Conservation (phyloP, 2,113 vertebrate species). For the Parus major region DNA sequence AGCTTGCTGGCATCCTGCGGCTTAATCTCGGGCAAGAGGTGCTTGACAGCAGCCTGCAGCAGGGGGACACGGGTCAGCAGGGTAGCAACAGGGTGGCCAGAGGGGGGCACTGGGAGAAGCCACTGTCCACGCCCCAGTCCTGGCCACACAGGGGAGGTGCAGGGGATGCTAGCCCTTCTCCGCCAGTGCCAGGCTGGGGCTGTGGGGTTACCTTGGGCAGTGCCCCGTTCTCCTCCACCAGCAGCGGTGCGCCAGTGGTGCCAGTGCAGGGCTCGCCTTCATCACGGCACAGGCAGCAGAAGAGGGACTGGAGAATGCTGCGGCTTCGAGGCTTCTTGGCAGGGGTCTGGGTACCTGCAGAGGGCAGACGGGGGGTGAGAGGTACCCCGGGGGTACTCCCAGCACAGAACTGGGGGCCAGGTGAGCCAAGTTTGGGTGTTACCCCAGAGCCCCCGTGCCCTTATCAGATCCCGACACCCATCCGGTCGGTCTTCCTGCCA, state of each 20-base stretch:
- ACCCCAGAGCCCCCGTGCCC: accelerated
- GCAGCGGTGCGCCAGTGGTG: conserved; percentile 72
- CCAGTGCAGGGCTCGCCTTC: conserved; percentile 70
- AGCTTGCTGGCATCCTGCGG: conserved; percentile 87
- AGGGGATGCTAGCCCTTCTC: neutral
- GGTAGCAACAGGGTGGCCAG: accelerated
- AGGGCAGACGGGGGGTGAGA: neutral
- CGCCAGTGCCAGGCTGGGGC: neutral
- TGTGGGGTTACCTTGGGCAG: conserved; percentile 77
- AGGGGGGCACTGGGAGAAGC: accelerated
- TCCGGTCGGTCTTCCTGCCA: neutral
- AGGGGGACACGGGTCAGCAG: neutral
- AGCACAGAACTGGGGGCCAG: neutral
- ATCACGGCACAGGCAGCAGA: conserved; percentile 80
- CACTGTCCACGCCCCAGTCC: neutral
- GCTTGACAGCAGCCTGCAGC: conserved; percentile 77
- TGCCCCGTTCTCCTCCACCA: conserved; percentile 78
- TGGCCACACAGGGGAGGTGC: accelerated
- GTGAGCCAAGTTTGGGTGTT: neutral
- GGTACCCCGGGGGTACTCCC: too few species aligned
- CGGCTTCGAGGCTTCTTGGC: conserved; percentile 77
- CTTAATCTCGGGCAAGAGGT: conserved; percentile 85
- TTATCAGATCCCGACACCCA: neutral
- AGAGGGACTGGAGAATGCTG: conserved; percentile 78
- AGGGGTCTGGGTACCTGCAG: conserved; percentile 49